Evolutionary conservation across 2,888 invertebrate genomes (phyloP).

Genomic region (Caenorhabditis uteleia): DNA sequence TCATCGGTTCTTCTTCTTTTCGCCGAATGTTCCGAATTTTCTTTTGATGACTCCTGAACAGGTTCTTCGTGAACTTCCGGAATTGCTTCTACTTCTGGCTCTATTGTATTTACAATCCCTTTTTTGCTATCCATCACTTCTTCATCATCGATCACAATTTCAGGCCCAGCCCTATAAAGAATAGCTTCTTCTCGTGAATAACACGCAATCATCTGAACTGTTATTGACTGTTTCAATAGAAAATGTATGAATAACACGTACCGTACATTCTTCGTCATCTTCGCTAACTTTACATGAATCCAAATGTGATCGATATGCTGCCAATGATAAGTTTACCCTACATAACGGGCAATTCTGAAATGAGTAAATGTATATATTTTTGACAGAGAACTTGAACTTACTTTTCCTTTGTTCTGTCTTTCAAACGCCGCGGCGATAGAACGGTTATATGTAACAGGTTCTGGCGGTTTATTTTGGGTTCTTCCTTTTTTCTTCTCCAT

Average conservation of each 20-base stretch:
- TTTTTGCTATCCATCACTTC: not conserved
- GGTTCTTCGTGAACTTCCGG: not conserved
- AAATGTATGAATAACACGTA: not conserved
- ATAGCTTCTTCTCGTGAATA: constrained; percentile 32
- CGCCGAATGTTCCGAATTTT: not conserved
- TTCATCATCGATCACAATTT: constrained; percentile 25
- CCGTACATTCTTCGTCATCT: constrained; percentile 22
- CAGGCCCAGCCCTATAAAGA: constrained; percentile 24
- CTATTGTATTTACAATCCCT: no score
- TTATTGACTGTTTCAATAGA: not conserved
- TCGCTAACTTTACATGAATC: constrained; percentile 14
- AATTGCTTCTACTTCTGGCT: no score
- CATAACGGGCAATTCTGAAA: constrained; percentile 29
- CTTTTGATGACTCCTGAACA: not conserved
- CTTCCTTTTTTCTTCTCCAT: constrained; percentile 10
- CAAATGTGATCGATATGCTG: constrained; percentile 22
- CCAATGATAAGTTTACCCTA: constrained; percentile 18
- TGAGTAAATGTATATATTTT: not conserved
- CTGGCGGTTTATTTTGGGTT: constrained; percentile 9
- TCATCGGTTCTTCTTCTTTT: constrained; percentile 12
- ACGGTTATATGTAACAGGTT: constrained; percentile 22
- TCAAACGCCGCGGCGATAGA: constrained; percentile 35
- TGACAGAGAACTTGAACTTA: constrained; percentile 1
- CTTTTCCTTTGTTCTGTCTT: constrained; percentile 30
- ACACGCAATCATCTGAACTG: constrained; percentile 13